phyloP scores from a whole-genome alignment of 2,113 vertebrate genomes.

The Chunga burmeisteri region DNA sequence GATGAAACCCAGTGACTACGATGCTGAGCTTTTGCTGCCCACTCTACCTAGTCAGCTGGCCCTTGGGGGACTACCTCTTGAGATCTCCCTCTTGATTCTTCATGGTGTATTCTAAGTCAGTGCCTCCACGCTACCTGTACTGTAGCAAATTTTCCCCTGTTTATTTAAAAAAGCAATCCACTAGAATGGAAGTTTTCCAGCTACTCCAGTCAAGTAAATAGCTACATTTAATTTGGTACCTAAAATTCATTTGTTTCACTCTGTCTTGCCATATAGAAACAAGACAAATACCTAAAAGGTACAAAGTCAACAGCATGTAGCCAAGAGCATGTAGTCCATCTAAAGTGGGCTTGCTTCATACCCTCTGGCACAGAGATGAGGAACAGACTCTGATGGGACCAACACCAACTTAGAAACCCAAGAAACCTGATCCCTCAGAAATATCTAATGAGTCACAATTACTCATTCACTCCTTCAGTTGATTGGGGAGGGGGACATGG shows the following conservation, averaged over 20 bases:
- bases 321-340: neutral
- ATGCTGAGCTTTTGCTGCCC: neutral
- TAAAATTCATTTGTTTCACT: neutral
- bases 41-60: neutral
- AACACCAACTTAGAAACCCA: neutral
- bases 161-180: neutral
- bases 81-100: neutral
- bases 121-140: neutral
- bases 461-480: slow-evolving; percentile 10
- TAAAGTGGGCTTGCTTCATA: neutral
- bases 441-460: slow-evolving; percentile 36
- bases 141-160: neutral
- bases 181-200: neutral
- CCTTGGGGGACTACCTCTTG: neutral
- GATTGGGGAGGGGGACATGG: neutral
- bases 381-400: neutral
- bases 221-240: neutral
- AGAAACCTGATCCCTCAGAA: neutral
- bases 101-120: neutral
- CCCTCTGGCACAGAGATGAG: neutral
- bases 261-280: neutral
- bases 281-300: neutral
- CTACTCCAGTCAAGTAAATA: neutral
- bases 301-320: neutral
- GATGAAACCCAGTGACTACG: neutral